Conservation (phyloP, 2,888 invertebrate genomes). For the Anorthoa munda region DNA sequence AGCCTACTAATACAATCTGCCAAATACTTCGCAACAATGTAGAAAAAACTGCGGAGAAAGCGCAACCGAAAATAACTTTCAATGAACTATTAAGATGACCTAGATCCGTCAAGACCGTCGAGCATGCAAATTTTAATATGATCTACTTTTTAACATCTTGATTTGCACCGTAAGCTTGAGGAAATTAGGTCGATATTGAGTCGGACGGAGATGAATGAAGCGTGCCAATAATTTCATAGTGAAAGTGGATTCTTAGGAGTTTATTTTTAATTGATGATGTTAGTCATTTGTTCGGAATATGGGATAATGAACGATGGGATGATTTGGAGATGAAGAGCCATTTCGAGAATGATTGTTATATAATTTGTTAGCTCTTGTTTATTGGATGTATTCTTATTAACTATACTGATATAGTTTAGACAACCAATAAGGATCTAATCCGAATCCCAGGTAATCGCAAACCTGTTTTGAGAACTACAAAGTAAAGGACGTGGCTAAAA, state of each 20-base stretch:
- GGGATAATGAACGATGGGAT: conserved; percentile 35
- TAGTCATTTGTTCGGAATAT: conserved; percentile 44
- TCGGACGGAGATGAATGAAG: not conserved
- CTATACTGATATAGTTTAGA: not conserved
- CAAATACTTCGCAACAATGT: conserved; percentile 24
- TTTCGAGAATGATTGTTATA: not conserved
- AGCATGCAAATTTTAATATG: conserved; percentile 47
- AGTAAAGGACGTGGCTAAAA: not conserved
- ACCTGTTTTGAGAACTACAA: not conserved
- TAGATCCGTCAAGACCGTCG: conserved; percentile 47
- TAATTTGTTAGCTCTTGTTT: not conserved
- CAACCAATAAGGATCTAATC: not conserved
- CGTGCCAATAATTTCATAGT: conserved; percentile 61
- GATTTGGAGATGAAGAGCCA: not conserved
- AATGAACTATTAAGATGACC: conserved; percentile 54
- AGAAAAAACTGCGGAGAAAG: conserved; percentile 52
- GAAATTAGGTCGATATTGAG: conserved; percentile 43
- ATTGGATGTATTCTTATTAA: not conserved
- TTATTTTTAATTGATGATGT: conserved; percentile 47
- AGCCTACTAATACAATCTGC: conserved; percentile 9
- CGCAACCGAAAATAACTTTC: conserved; percentile 54
- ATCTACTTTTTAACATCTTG: conserved; percentile 3
- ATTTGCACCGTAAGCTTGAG: conserved; percentile 30
- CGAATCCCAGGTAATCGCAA: not conserved
- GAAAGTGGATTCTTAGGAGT: conserved; percentile 55